Base-by-base conservation (phyloP, 2,113 vertebrate genomes). In the Brachirus orientalis region DNA sequence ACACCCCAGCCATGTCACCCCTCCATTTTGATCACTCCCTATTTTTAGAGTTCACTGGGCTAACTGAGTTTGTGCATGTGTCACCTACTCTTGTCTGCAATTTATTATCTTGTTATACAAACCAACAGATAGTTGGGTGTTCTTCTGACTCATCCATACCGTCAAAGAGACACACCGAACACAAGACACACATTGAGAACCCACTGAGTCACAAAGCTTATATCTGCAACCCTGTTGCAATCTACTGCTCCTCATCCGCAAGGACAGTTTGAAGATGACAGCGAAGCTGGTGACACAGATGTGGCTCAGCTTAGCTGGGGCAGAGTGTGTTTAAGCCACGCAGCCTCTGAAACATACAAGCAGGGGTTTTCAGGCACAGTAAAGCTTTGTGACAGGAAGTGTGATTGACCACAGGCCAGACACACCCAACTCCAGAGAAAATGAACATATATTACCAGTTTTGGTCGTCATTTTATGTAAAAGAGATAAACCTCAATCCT, bases 1-100 rank as follows among this genome's bases (percentile, higher is more conserved):
- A n/a, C 18, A 12, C 43, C 17, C 10, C 53, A 22, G 28, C 51
- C 7, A 16, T 18, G 20, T 45, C 51, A 59, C 38, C 38, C 52
- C 13, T 62, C 52, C 60, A 50, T 73, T 80, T 79, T 75, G 60
- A 68, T 77, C 72, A 52, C 71, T 54, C 61, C 45, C 19, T 68
- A 10, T 76, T 20, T 69, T 75, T 58, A 65, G 63, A 35, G 1
- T 79, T 50, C 69, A 70, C 77, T 58, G 44, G 50, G 55, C 62
- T 72, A 53, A 74, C 69, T 11, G 50, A 48, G 63, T 64, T 79
- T 81, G 54, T 86, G 82, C 77, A 76, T 82, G 82, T 83, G 66
- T 74, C 75, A 80, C 73, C 45, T 2, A 16, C 45, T 59, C 40
- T 46, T 10, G 69, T 66, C 69, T 75, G 73, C 55, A 10, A 72